Evolutionary conservation across 1,140 invertebrate species (phyloP), one percentile per base, ranked within the genome.

Genomic region (Colletes latitarsis): DNA sequence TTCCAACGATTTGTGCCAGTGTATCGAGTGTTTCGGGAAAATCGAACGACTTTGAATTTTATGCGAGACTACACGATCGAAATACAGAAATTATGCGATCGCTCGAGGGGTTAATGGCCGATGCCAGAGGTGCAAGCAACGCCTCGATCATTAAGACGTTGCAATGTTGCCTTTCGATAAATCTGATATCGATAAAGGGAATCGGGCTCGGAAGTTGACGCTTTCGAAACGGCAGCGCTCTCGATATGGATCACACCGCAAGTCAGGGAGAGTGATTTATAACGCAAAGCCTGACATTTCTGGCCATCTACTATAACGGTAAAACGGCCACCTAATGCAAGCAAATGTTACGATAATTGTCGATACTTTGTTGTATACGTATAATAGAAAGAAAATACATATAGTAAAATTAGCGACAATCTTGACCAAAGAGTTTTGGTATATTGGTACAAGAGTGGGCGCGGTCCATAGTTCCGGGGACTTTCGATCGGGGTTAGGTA

Each of bases 401-500:
- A n/a, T n/a, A n/a, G n/a, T n/a, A n/a, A n/a, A 30, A 30, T 2
- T 30, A 30, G 14, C 4, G 10, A 15, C 1, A 14, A 2, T 63
- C 49, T n/a, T 10, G 14, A 43, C 4, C 69, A 46, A 6, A 14
- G 30, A 21, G 12, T 67, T 49, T 21, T 3, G 5, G 19, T n/a
- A n/a, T n/a, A n/a, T n/a, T n/a, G n/a, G n/a, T n/a, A n/a, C 3
- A 73, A 12, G 1, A 39, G 0, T 79, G 41, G 70, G 77, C 4
- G 77, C 52, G 81, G 80, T 58, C 19, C 53, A 49, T 57, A 77
- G 80, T 70, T 81, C 80, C 80, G 80, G 74, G 67, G 17, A 82
- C 81, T 79, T 79, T 82, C 76, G 69, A 82, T 72, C 21, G 43
- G 14, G 14, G 53, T 49, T 62, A 77, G 39, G 21, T 81, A 67